Conservation (phyloP, 2,797 vertebrate species). For the Rhinichthys osculus region DNA sequence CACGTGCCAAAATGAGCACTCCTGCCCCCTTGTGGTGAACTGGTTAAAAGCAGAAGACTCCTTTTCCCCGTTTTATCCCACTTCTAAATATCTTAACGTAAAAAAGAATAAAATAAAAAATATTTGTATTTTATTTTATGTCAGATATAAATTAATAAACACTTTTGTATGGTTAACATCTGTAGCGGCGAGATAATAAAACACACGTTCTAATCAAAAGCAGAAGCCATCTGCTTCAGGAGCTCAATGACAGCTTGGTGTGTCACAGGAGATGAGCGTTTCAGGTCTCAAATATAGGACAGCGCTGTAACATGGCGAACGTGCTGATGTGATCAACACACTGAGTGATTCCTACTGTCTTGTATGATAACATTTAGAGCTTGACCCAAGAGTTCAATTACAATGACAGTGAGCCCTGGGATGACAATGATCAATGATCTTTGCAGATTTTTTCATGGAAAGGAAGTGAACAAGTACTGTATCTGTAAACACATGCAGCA, state of each 20-base stretch:
- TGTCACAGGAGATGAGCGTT: conserved; percentile 22
- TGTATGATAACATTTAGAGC: conserved; percentile 7
- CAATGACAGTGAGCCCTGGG: background rate
- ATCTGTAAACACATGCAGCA: conserved; percentile 1
- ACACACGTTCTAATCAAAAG: background rate
- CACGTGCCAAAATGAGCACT: conserved; percentile 9
- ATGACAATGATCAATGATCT: background rate
- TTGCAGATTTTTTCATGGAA: background rate
- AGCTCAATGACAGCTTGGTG: conserved; percentile 16
- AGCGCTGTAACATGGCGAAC: background rate
- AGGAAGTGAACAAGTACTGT: background rate
- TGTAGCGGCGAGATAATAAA: background rate
- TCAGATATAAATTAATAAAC: background rate
- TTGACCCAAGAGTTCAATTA: background rate
- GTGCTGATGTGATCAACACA: background rate
- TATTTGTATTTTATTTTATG: background rate
- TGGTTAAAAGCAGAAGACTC: background rate
- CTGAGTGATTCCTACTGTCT: background rate
- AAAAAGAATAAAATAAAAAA: background rate
- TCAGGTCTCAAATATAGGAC: conserved; percentile 35
- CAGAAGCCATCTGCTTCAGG: conserved; percentile 23
- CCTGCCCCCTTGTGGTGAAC: conserved; percentile 28
- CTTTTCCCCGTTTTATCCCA: background rate
- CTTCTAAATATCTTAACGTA: background rate
- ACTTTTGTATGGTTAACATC: background rate